Percentiles rank a stretch among this genome's conserved stretches.
Evolutionary conservation across 2,888 invertebrate species (phyloP).

Genomic region (Lasioglossum zephyrum): DNA sequence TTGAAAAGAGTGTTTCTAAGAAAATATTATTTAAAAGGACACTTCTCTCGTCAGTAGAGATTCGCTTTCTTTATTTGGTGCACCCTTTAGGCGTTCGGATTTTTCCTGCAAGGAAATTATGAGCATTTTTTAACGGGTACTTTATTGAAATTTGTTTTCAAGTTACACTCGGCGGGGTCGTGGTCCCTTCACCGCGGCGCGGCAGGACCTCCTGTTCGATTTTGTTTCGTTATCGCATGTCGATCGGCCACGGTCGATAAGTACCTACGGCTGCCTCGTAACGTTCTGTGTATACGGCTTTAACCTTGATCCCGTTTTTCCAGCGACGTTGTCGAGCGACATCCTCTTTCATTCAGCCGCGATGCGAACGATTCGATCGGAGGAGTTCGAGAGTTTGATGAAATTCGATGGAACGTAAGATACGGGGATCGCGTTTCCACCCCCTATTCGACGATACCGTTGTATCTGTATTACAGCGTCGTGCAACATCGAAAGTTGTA

Average conservation of each 20-base stretch:
- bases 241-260: slow-evolving; percentile 48
- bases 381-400: background rate
- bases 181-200: too few relatives aligned
- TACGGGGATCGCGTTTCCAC: background rate
- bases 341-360: slow-evolving; percentile 49
- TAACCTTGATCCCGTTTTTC: slow-evolving; percentile 62
- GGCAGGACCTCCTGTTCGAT: slow-evolving; percentile 45
- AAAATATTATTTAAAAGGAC: too few relatives aligned
- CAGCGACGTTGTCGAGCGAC: slow-evolving; percentile 21
- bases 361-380: slow-evolving; percentile 12
- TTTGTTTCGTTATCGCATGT: slow-evolving; percentile 57
- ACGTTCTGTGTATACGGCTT: slow-evolving; percentile 17
- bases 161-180: too few relatives aligned
- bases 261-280: slow-evolving; percentile 29
- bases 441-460: background rate
- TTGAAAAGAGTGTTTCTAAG: too few relatives aligned
- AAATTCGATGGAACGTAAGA: background rate
- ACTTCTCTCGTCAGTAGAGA: too few relatives aligned
- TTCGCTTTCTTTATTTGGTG: too few relatives aligned
- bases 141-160: too few relatives aligned
- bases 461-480: background rate
- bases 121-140: too few relatives aligned
- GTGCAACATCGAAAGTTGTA: too few relatives aligned
- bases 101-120: too few relatives aligned
- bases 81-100: too few relatives aligned